phyloP scores from a whole-genome alignment of 2,797 vertebrate species.

The Pangasius djambal region DNA sequence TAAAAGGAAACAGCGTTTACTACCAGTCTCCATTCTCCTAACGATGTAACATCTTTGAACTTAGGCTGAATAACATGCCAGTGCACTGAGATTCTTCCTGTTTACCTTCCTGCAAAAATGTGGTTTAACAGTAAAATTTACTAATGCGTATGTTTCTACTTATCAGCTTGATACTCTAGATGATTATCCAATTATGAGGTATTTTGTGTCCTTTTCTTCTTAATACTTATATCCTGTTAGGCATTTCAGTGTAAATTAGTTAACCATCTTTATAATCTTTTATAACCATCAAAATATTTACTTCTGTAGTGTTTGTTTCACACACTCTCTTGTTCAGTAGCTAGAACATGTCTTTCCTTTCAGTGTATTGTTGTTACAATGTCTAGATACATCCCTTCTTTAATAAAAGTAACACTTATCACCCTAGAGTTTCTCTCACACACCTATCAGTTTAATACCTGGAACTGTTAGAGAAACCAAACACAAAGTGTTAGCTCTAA shows the following conservation, averaged over 20 bases:
- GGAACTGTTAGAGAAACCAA: slow-evolving; percentile 5
- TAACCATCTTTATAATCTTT: background rate
- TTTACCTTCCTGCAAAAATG: background rate
- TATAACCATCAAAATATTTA: background rate
- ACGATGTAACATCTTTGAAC: background rate
- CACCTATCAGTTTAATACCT: background rate
- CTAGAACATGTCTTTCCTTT: background rate
- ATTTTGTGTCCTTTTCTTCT: background rate
- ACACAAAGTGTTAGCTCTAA: slow-evolving; percentile 8
- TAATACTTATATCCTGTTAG: background rate
- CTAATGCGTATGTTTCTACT: background rate
- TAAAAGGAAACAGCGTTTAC: background rate
- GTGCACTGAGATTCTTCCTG: background rate
- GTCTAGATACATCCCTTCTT: background rate
- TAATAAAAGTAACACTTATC: background rate
- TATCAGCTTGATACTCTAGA: background rate
- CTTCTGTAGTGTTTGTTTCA: background rate
- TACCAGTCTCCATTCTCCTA: background rate
- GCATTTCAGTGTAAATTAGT: background rate
- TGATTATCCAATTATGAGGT: background rate
- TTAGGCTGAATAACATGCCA: slow-evolving; percentile 3
- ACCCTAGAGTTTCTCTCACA: background rate
- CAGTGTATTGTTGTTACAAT: background rate
- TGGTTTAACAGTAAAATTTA: background rate
- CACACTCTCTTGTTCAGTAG: background rate